These are phyloP conservation scores for Cacatua alba DNA, from an alignment of 2,113 vertebrate genomes.

Conservation along the genomic window DNA sequence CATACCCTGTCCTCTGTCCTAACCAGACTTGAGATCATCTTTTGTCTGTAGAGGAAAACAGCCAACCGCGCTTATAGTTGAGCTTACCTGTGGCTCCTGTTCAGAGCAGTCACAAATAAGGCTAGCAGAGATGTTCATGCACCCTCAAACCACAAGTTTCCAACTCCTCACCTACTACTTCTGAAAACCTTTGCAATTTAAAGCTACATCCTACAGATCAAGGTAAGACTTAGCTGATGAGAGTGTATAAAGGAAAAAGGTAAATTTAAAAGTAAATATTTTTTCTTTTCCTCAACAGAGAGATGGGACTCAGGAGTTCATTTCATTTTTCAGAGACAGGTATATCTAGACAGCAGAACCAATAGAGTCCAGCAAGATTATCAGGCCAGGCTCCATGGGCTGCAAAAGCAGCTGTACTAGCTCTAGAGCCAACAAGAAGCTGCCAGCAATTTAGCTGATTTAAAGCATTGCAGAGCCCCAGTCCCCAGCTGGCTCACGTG, in stretches of 20 bases:
- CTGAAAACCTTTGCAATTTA: neutral
- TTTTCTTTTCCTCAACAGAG: neutral
- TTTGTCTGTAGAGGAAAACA: neutral
- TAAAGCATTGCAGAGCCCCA: constrained; percentile 38
- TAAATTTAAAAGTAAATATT: neutral
- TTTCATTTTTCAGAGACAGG: neutral
- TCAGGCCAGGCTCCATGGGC: neutral
- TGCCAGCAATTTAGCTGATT: neutral
- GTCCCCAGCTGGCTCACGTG: neutral
- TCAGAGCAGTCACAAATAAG: neutral
- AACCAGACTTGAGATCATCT: neutral
- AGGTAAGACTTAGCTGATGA: neutral
- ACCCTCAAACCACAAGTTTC: neutral
- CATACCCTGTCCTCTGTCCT: neutral
- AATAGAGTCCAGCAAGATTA: neutral
- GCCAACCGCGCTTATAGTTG: neutral
- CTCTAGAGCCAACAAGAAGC: constrained; percentile 5
- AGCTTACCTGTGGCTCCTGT: neutral
- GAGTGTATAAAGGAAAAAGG: neutral
- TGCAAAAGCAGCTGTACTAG: neutral
- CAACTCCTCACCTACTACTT: neutral
- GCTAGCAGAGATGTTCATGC: neutral
- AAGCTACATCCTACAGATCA: neutral
- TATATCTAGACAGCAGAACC: neutral
- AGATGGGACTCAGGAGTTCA: neutral